Conservation (phyloP, 2,113 vertebrate genomes). For the Glaucomys volans region DNA sequence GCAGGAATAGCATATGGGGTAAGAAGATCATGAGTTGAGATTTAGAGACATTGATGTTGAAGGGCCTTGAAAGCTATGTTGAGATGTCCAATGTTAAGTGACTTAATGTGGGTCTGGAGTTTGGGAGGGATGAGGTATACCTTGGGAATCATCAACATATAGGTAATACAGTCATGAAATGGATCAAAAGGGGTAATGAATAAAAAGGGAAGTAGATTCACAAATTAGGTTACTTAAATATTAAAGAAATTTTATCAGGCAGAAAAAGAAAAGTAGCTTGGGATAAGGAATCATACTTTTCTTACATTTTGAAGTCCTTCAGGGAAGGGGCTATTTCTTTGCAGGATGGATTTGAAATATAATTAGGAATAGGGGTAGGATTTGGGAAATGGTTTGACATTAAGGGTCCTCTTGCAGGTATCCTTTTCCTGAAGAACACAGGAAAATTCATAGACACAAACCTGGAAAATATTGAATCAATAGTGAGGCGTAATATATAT, state of each 20-base stretch:
- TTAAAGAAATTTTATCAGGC: background rate
- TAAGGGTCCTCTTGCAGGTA: background rate
- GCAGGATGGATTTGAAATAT: background rate
- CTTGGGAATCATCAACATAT: background rate
- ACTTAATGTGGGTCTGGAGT: background rate
- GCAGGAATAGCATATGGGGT: background rate
- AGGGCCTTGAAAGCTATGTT: background rate
- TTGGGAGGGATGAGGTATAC: background rate
- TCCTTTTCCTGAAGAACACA: background rate
- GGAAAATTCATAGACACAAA: background rate
- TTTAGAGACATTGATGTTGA: background rate
- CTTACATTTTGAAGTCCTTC: background rate
- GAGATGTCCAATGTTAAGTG: background rate
- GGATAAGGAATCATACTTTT: conserved; percentile 30
- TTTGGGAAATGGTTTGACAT: background rate
- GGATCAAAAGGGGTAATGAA: background rate
- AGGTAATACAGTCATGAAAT: background rate
- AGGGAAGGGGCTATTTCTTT: background rate
- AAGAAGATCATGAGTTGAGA: background rate
- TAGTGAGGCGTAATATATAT: background rate
- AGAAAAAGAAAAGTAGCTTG: background rate
- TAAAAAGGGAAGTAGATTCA: background rate
- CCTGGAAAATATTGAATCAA: background rate
- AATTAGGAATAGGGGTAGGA: background rate
- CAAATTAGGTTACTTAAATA: background rate